These are phyloP conservation scores for Champsocephalus esox DNA, from an alignment of 2,797 vertebrate species.

Conservation along the genomic window DNA sequence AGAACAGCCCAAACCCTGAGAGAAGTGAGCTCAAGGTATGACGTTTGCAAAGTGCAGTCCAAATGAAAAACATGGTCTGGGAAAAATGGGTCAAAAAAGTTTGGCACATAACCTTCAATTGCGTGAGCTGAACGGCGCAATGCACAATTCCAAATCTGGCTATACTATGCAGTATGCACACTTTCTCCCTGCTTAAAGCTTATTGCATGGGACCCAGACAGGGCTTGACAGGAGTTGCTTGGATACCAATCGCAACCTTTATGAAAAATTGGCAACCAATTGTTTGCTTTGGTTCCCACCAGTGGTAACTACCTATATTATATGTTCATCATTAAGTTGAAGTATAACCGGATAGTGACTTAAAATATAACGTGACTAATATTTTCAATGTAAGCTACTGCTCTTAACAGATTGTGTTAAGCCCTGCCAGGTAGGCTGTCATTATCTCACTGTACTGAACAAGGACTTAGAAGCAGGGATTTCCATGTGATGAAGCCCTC, in stretches of 20 bases:
- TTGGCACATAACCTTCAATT: conserved; percentile 1
- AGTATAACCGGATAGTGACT: too few species aligned
- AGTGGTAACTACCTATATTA: too few species aligned
- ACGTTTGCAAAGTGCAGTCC: conserved; percentile 7
- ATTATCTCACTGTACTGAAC: conserved; percentile 38
- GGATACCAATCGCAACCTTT: too few species aligned
- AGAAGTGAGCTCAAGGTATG: conserved; percentile 22
- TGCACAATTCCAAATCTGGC: conserved; percentile 5
- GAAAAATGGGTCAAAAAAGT: conserved; percentile 28
- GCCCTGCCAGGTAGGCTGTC: conserved; percentile 20
- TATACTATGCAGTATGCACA: not conserved
- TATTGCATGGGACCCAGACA: not conserved
- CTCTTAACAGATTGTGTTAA: too few species aligned
- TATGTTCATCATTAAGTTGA: too few species aligned
- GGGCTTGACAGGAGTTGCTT: too few species aligned
- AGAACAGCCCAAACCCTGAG: conserved; percentile 29
- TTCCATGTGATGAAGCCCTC: conserved; percentile 69
- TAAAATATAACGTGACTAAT: too few species aligned
- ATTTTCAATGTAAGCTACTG: too few species aligned
- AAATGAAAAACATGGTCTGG: conserved; percentile 23
- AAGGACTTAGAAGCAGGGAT: conserved; percentile 30
- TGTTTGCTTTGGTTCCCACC: too few species aligned
- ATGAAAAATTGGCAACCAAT: too few species aligned
- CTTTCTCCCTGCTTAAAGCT: not conserved
- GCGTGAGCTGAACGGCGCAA: not conserved